phyloP scores from a whole-genome alignment of 2,888 invertebrate species.

The Rhabditophanes sp. region DNA sequence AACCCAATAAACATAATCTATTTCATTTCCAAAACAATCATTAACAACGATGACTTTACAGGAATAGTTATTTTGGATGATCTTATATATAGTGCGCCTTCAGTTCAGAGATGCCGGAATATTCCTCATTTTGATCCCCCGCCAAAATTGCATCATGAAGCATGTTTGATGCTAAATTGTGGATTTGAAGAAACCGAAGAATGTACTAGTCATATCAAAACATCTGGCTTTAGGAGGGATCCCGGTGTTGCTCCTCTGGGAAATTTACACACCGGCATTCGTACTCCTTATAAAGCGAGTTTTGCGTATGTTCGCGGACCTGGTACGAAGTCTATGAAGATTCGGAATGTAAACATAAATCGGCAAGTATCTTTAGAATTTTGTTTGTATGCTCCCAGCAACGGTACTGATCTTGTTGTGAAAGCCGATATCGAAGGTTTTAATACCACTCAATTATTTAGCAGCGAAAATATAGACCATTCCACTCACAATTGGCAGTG shows the following conservation, averaged over 20 bases:
- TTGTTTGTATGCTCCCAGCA: slow-evolving; percentile 19
- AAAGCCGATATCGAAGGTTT: too few relatives aligned
- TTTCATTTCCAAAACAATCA: too few relatives aligned
- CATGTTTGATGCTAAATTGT: slow-evolving; percentile 19
- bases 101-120: slow-evolving; percentile 11
- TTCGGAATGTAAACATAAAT: slow-evolving; percentile 14
- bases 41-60: too few relatives aligned
- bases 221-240: slow-evolving; percentile 10
- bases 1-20: too few relatives aligned
- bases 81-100: slow-evolving; percentile 20
- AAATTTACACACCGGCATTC: slow-evolving; percentile 13
- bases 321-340: slow-evolving; percentile 13
- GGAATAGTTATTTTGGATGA: slow-evolving; percentile 31
- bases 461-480: slow-evolving; percentile 5
- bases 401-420: too few relatives aligned
- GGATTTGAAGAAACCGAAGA: slow-evolving; percentile 22
- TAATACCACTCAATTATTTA: too few relatives aligned
- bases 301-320: slow-evolving; percentile 22
- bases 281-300: slow-evolving; percentile 12
- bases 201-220: slow-evolving; percentile 6
- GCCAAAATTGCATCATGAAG: slow-evolving; percentile 10
- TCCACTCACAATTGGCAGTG: slow-evolving; percentile 16
- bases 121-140: slow-evolving; percentile 20
- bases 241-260: slow-evolving; percentile 7
- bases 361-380: slow-evolving; percentile 22